Percentiles rank a stretch among this genome's conserved stretches.
Evolutionary conservation across 2,113 vertebrate species (phyloP).

Genomic region (Mormyrus lacerda): DNA sequence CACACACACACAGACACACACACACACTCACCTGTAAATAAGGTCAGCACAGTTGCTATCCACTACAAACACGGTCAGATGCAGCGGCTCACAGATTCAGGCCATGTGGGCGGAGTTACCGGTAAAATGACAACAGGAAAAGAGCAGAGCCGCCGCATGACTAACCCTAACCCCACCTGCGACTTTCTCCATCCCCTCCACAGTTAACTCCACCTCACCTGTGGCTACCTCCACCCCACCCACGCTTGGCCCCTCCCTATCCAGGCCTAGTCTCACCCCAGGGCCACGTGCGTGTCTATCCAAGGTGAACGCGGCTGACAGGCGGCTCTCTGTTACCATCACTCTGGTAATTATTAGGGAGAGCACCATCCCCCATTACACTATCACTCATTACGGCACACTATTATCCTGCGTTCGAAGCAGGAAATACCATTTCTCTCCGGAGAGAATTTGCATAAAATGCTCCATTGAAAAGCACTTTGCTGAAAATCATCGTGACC

Average conservation of each 20-base stretch:
- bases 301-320: conserved; percentile 34
- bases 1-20: background rate
- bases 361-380: conserved; percentile 38
- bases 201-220: background rate
- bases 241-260: background rate
- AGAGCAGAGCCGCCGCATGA: background rate
- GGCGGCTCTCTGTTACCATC: conserved; percentile 24
- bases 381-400: conserved; percentile 33
- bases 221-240: background rate
- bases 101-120: conserved; percentile 11
- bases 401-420: conserved; percentile 46
- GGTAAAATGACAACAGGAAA: conserved; percentile 23
- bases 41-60: conserved; percentile 15
- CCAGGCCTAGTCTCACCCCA: background rate
- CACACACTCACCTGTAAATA: background rate
- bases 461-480: conserved; percentile 42
- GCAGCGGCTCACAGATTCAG: background rate
- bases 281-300: background rate
- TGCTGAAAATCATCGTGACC: conserved; percentile 25
- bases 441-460: conserved; percentile 46
- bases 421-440: conserved; percentile 42
- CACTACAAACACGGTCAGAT: background rate
- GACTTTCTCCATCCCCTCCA: background rate
- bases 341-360: conserved; percentile 37
- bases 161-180: background rate